Conservation (phyloP, 2,888 invertebrate species). For the Oligia strigilis region DNA sequence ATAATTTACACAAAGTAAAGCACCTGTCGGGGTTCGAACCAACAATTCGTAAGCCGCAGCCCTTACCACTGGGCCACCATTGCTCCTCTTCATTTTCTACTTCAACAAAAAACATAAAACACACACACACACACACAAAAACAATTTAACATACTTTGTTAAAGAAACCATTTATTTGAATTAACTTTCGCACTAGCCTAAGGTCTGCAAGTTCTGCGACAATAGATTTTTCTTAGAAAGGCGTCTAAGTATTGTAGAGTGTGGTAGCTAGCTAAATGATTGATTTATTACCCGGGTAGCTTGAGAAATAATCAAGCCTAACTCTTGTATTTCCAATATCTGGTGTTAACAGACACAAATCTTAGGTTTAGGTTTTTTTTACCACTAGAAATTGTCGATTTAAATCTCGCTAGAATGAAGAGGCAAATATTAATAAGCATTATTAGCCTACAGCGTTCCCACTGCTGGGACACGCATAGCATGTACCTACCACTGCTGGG, state of each 20-base stretch:
- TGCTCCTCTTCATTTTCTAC: too few species aligned
- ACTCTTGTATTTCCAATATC: not conserved
- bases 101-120: constrained; percentile 30
- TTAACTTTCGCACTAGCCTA: constrained; percentile 23
- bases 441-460: not conserved
- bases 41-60: too few species aligned
- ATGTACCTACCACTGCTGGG: not conserved
- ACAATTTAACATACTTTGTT: not conserved
- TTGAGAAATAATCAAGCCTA: not conserved
- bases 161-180: constrained; percentile 43
- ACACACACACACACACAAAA: too few species aligned
- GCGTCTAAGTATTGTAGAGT: constrained; percentile 22
- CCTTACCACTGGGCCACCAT: too few species aligned
- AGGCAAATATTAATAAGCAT: not conserved
- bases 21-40: too few species aligned
- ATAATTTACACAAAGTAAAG: too few species aligned
- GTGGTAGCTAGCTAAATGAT: constrained; percentile 37
- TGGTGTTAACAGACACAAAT: too few species aligned
- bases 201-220: constrained; percentile 3
- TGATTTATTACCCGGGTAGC: constrained; percentile 24
- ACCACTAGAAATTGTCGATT: not conserved
- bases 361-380: not conserved
- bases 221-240: constrained; percentile 42
- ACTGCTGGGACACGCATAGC: not conserved
- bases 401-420: not conserved